phyloP scores from a whole-genome alignment of 92 coral and sea anemone genomes.

The Siderastrea radians region DNA sequence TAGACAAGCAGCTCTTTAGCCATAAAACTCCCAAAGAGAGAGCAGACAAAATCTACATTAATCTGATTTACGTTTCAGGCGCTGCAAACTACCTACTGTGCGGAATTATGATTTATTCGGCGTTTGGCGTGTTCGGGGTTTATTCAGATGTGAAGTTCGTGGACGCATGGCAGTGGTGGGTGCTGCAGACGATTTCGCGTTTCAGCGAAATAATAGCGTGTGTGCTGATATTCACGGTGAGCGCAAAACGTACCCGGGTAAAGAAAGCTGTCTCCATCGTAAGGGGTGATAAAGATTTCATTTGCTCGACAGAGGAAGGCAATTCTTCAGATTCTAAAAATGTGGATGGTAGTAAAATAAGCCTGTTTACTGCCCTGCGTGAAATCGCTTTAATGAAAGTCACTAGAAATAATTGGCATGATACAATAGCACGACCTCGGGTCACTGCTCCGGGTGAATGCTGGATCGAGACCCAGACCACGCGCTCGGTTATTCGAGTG shows the following conservation, averaged over 20 bases:
- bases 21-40: conserved; percentile 56
- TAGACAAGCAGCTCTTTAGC: conserved; percentile 69
- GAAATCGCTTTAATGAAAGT: conserved; percentile 34
- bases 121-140: conserved; percentile 85
- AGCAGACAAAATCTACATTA: conserved; percentile 73
- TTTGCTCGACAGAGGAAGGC: neutral
- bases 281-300: neutral
- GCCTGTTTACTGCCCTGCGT: conserved; percentile 62
- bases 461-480: conserved; percentile 23
- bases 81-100: conserved; percentile 67
- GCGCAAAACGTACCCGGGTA: conserved; percentile 80
- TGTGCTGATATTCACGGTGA: conserved; percentile 78
- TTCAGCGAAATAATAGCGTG: conserved; percentile 72
- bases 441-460: neutral
- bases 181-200: conserved; percentile 77
- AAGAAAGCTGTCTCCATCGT: conserved; percentile 9
- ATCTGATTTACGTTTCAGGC: conserved; percentile 76
- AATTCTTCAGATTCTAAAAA: conserved; percentile 15
- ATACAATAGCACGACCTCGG: neutral
- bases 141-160: conserved; percentile 76
- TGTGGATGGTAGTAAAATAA: conserved; percentile 17
- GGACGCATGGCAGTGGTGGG: conserved; percentile 84
- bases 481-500: neutral
- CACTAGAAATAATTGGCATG: neutral
- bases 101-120: conserved; percentile 70